phyloP scores from a whole-genome alignment of 2,888 invertebrate species.

The Macaria liturata region DNA sequence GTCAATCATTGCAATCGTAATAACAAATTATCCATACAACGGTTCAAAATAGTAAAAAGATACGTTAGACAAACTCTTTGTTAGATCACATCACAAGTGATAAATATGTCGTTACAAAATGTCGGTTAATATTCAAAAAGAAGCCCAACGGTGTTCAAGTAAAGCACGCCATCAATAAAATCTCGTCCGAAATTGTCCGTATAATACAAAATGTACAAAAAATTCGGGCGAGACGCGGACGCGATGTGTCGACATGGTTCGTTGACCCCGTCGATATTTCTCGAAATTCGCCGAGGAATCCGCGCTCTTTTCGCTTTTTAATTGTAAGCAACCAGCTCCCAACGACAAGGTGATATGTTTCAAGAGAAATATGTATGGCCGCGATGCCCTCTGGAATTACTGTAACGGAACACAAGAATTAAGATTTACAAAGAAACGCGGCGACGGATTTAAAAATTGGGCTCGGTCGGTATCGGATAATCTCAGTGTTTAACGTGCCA shows the following conservation, averaged over 20 bases:
- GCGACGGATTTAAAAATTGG: conserved; percentile 56
- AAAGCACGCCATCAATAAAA: conserved; percentile 49
- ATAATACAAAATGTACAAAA: conserved; percentile 66
- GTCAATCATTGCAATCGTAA: no score
- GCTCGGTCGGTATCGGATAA: conserved; percentile 45
- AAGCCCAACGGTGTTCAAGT: conserved; percentile 30
- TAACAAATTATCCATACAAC: no score
- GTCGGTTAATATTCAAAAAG: conserved; percentile 7
- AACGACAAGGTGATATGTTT: conserved; percentile 77
- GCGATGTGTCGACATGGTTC: conserved; percentile 78
- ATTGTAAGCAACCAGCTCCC: conserved; percentile 77
- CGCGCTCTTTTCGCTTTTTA: conserved; percentile 80
- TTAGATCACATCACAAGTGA: no score
- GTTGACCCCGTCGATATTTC: conserved; percentile 80
- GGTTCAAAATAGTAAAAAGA: no score
- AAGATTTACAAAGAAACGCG: conserved; percentile 66
- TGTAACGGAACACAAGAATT: conserved; percentile 72
- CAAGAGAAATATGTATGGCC: conserved; percentile 65
- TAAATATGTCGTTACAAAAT: no score
- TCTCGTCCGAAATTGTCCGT: conserved; percentile 58
- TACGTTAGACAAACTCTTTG: no score
- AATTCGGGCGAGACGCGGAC: conserved; percentile 70
- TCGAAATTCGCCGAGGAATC: conserved; percentile 79
- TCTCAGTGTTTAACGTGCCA: conserved; percentile 29
- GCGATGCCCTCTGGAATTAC: conserved; percentile 66